phyloP scores from a whole-genome alignment of 2,888 invertebrate genomes.

The Oxytorus armatus region DNA sequence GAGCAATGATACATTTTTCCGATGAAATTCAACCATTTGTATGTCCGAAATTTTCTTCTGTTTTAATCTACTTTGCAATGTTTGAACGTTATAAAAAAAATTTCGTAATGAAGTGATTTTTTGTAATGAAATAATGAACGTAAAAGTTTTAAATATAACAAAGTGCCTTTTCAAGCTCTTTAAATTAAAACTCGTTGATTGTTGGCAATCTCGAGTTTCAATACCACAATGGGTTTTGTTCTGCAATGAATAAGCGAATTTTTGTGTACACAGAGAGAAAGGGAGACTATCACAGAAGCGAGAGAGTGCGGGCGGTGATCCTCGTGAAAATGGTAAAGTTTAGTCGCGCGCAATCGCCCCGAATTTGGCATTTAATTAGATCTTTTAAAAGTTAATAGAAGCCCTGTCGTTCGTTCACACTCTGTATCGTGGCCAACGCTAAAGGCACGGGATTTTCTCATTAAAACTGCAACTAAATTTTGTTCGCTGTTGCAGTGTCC shows the following conservation, averaged over 20 bases:
- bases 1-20: no score
- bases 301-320: constrained; percentile 11
- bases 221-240: constrained; percentile 8
- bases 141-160: neutral
- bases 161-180: neutral
- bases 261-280: neutral
- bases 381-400: constrained; percentile 62
- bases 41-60: no score
- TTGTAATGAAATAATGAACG: neutral
- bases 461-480: constrained; percentile 60
- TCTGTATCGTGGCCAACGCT: constrained; percentile 8
- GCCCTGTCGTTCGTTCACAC: constrained; percentile 29
- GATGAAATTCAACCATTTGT: no score
- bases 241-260: constrained; percentile 15
- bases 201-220: neutral
- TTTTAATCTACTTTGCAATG: no score
- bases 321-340: constrained; percentile 52
- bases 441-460: constrained; percentile 56
- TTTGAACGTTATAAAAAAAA: no score
- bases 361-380: constrained; percentile 62
- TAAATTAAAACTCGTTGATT: neutral
- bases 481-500: neutral
- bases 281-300: neutral
- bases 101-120: no score
- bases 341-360: constrained; percentile 52